Base-by-base conservation (phyloP, 2,888 invertebrate genomes). In the Lypha dubia region DNA sequence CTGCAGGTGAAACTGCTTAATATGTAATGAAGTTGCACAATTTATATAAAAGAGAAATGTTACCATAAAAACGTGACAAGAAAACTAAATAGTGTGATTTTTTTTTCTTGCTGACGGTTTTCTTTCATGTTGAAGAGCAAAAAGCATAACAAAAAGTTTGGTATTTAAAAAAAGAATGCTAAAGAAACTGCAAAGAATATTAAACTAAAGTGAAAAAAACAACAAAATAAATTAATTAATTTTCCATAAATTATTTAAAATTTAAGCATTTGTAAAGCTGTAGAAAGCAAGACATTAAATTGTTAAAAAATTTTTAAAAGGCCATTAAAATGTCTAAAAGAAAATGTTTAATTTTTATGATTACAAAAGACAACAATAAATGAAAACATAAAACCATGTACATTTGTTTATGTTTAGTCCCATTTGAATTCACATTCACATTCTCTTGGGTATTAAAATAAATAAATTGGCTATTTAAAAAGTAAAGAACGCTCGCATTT, bases 1-100 rank as follows among this genome's bases (percentile, higher is more conserved):
- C 67, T 75, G 80, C 68, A 81, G 74, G 60, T 75, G 17, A 20
- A 75, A 28, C 38, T 53, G 24, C 32, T 75, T 20, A 11, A 46
- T 51, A 46, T 62, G 35, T 46, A 56, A 68, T 46, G 46, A 46
- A 74, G 22, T 51, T 60, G 58, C 74, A 74, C 24, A 62, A 68
- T 62, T 51, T 53, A 67, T 53, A 67, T 67, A 11, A 28, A 56
- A 53, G 17, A 35, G 17, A 77, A 58, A 56, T 8, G 1, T 17
- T 32, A 8, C 22, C 56, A 56, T 24, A 22, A 13, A 67, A 79
- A 74, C 74, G 74, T 81, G 74, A 75, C 62, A n/a, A 24, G 74
- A 68, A 62, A 53, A 38, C 56, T 13, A 24, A 75, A 53, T 8
- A 38, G 7, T 17, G 13, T 53, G 62, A 70, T 24, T 24, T 44